Percentiles rank a stretch among this genome's conserved stretches.
phyloP scores from a whole-genome alignment of 2,113 vertebrate species.

The Morone chrysops region DNA sequence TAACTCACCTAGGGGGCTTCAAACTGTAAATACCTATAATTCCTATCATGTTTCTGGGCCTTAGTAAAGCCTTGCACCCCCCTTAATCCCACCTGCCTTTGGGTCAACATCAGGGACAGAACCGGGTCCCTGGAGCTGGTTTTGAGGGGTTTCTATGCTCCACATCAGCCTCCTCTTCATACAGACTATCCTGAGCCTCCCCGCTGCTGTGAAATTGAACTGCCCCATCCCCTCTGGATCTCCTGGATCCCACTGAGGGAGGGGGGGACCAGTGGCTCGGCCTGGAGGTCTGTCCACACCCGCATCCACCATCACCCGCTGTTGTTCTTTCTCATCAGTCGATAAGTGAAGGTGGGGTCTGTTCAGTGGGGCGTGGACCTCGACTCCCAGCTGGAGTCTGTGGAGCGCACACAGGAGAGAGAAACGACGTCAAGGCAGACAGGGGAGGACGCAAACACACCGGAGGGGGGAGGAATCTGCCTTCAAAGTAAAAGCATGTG shows the following conservation, averaged over 20 bases:
- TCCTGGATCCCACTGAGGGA: not conserved
- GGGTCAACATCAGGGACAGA: not conserved
- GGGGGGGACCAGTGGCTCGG: not conserved
- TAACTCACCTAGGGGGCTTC: not conserved
- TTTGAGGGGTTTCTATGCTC: not conserved
- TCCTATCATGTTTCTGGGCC: not conserved
- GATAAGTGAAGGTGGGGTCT: conserved; percentile 73
- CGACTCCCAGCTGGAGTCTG: conserved; percentile 79
- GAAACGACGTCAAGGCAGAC: conserved; percentile 21
- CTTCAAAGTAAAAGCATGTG: conserved; percentile 67
- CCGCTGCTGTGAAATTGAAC: conserved; percentile 34
- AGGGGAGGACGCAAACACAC: rapidly evolving
- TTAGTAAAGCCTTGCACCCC: not conserved
- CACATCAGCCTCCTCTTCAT: not conserved
- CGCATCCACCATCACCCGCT: conserved; percentile 36
- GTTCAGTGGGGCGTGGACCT: conserved; percentile 74
- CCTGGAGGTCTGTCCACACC: not conserved
- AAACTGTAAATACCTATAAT: not conserved
- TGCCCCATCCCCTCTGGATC: conserved; percentile 8
- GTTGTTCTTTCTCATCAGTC: conserved; percentile 63
- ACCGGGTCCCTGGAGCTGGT: not conserved
- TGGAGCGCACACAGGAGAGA: conserved; percentile 37
- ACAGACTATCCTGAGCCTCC: not conserved
- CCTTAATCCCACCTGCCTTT: not conserved
- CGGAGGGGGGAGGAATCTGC: not conserved